phyloP scores from a whole-genome alignment of 2,888 invertebrate genomes.

The Neoitamus cyanurus region DNA sequence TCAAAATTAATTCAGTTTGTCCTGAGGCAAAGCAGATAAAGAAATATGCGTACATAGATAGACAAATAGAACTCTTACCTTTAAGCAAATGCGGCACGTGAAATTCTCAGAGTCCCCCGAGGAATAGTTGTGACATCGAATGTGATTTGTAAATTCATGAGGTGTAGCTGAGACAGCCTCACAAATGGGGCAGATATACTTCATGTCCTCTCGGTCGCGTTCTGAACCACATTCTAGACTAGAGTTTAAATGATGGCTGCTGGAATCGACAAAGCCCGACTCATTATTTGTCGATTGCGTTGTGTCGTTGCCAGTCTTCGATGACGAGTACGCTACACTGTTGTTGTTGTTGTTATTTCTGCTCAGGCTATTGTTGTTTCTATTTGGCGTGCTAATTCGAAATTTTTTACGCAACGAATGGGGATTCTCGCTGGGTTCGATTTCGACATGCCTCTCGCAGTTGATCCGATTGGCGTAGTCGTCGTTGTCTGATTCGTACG shows the following conservation, averaged over 20 bases:
- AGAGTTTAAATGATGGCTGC: conserved; percentile 59
- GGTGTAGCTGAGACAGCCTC: conserved; percentile 71
- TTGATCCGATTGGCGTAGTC: conserved; percentile 56
- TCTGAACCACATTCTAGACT: conserved; percentile 62
- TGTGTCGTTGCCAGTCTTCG: conserved; percentile 25
- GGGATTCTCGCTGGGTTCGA: conserved; percentile 55
- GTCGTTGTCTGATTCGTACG: conserved; percentile 54
- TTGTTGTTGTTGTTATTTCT: conserved; percentile 48
- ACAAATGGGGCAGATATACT: conserved; percentile 75
- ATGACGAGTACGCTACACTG: conserved; percentile 25
- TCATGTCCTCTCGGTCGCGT: conserved; percentile 59
- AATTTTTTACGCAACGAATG: conserved; percentile 65
- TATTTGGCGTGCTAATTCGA: conserved; percentile 59
- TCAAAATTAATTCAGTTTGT: too few relatives aligned
- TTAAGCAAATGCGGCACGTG: conserved; percentile 66
- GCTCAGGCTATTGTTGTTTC: conserved; percentile 30
- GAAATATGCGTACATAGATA: neutral
- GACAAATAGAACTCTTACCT: conserved; percentile 58
- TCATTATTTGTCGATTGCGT: conserved; percentile 58
- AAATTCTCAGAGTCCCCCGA: conserved; percentile 67
- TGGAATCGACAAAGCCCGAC: conserved; percentile 65
- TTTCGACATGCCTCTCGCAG: conserved; percentile 47
- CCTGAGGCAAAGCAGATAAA: too few relatives aligned
- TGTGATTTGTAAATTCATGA: conserved; percentile 77
- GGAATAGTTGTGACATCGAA: conserved; percentile 74